A percentile compares a stretch with the other conserved stretches of the same genome.
phyloP scores from a whole-genome alignment of 2,113 vertebrate species.

The Chaetodon trifascialis region DNA sequence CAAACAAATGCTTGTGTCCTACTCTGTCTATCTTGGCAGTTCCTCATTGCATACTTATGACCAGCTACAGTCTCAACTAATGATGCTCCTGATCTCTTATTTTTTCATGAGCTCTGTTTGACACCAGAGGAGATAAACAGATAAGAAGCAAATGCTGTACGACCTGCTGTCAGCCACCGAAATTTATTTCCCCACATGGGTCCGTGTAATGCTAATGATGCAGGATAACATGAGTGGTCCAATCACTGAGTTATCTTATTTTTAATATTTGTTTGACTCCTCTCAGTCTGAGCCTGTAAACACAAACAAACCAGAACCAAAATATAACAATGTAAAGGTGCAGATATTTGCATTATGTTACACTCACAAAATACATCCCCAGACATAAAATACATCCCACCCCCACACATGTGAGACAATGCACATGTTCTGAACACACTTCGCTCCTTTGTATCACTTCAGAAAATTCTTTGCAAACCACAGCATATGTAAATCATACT shows the following conservation, averaged over 20 bases:
- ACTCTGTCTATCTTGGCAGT: not conserved
- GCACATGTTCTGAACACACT: conserved; percentile 14
- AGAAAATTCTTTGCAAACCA: conserved; percentile 37
- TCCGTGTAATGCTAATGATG: not conserved
- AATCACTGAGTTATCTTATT: not conserved
- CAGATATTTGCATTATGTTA: conserved; percentile 26
- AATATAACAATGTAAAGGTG: not conserved
- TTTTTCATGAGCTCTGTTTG: not conserved
- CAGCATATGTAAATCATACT: conserved; percentile 66
- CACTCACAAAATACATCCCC: not conserved
- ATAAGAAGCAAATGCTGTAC: not conserved
- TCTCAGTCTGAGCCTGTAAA: not conserved
- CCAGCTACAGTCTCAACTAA: not conserved
- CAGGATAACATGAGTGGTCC: not conserved
- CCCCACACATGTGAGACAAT: conserved; percentile 16
- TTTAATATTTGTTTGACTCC: not conserved
- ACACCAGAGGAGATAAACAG: not conserved
- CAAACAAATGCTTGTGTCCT: not conserved
- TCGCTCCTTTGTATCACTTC: conserved; percentile 41
- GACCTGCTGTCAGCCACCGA: not conserved
- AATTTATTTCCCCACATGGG: not conserved
- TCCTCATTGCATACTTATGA: not conserved
- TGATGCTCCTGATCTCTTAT: not conserved
- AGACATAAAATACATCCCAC: not conserved
- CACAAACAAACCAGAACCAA: not conserved